Evolutionary conservation across 2,797 vertebrate genomes (phyloP).

Genomic region (Spinus pinus): DNA sequence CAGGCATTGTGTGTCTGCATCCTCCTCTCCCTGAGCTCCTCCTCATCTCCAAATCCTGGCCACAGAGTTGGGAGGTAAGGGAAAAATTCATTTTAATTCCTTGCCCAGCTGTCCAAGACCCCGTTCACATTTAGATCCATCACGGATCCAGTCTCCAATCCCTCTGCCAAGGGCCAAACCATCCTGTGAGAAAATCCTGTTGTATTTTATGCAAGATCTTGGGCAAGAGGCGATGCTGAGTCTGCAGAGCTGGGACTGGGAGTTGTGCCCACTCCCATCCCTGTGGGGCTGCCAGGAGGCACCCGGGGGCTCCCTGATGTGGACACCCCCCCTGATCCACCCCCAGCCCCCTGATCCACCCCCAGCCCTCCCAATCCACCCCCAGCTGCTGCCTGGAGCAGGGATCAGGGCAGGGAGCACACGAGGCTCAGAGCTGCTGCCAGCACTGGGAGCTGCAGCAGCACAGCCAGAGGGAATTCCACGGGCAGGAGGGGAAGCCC

Average conservation of each 20-base stretch:
- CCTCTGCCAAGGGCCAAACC: background rate
- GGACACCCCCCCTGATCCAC: background rate
- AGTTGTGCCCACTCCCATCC: background rate
- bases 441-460: background rate
- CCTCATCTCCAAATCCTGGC: background rate
- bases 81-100: background rate
- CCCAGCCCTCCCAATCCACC: background rate
- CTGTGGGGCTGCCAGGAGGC: background rate
- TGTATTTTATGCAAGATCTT: background rate
- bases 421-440: background rate
- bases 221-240: background rate
- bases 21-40: background rate
- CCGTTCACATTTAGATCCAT: fast-evolving
- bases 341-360: fast-evolving
- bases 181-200: background rate
- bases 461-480: background rate
- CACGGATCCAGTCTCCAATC: fast-evolving
- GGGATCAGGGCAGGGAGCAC: background rate
- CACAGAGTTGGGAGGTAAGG: background rate
- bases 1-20: fast-evolving
- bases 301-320: fast-evolving
- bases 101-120: background rate
- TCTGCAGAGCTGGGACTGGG: background rate
- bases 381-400: background rate
- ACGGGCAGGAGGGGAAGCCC: background rate